Conservation (phyloP, 2,888 invertebrate genomes). For the Fragum fragum region DNA sequence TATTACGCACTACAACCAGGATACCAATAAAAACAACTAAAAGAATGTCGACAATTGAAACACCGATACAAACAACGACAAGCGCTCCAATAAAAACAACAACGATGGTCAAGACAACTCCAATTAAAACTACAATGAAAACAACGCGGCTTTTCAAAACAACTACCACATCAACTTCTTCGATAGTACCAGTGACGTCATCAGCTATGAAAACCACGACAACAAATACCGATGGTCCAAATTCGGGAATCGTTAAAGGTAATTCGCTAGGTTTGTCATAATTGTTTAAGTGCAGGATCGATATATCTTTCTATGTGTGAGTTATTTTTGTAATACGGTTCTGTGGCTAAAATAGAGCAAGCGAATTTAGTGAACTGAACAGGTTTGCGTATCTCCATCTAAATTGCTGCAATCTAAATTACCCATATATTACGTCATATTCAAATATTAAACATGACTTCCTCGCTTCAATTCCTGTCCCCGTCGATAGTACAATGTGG, state of each 20-base stretch:
- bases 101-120: not conserved
- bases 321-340: too few species aligned
- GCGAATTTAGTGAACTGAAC: too few species aligned
- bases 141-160: conserved; percentile 10
- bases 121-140: not conserved
- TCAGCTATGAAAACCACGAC: conserved; percentile 20
- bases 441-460: too few species aligned
- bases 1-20: not conserved
- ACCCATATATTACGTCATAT: too few species aligned
- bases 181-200: conserved; percentile 19
- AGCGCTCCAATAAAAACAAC: not conserved
- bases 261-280: not conserved
- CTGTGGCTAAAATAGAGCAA: too few species aligned
- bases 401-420: too few species aligned
- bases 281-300: too few species aligned
- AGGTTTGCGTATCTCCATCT: too few species aligned
- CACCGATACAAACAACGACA: not conserved
- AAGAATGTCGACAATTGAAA: not conserved
- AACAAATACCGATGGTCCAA: not conserved
- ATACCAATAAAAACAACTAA: not conserved
- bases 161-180: conserved; percentile 10
- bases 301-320: too few species aligned
- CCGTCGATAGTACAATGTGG: too few species aligned
- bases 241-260: conserved; percentile 23
- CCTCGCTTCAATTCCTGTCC: too few species aligned